Evolutionary conservation across 2,797 vertebrate species (phyloP), one percentile per base, ranked within the genome.

Genomic region (Chaetophractus vellerosus): DNA sequence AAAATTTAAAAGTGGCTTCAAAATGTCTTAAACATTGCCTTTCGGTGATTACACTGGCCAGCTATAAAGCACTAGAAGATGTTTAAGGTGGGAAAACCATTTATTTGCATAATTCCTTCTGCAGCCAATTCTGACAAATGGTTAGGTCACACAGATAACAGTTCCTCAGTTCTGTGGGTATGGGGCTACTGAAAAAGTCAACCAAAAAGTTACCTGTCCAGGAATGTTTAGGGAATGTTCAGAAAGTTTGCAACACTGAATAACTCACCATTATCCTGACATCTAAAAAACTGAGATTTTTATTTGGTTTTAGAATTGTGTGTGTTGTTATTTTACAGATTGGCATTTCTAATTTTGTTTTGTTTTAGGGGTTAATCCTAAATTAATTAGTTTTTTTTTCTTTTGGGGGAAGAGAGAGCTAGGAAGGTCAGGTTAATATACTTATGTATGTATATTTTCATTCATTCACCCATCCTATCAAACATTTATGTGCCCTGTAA

Each of bases 1-100:
- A 38, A 41, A 64, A 69, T 84, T 81, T 92, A 93, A 94, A 97
- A 86, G 82, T 86, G 33, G 85, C 72, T 61, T 94, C 10, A 26
- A 92, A 94, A 91, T 79, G 84, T 78, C 89, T 96, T 92, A 64
- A 33, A 79, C 52, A 5, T 68, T 26, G 36, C 64, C 69, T 94
- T 95, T 59, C 74, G 31, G 50, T 72, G 89, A 92, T 10, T 28
- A 71, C n/a, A 14, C 5, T 69, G 48, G 45, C 66, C n/a, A 76
- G 78, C 52, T 57, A 66, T 21, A 88, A 93, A 92, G 88, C 33
- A 63, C 31, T 31, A 61, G 45, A 63, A 89, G 80, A 71, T 15
- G 48, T 81, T 66, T 33, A 28, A 28, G 57, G 55, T 38, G 64
- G 55, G 85, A n/a, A 33, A 26, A 33, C 52, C 14, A 12, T 71